These are phyloP conservation scores for Argyra leucocephala DNA, from an alignment of 2,888 invertebrate genomes.

Conservation along the genomic window DNA sequence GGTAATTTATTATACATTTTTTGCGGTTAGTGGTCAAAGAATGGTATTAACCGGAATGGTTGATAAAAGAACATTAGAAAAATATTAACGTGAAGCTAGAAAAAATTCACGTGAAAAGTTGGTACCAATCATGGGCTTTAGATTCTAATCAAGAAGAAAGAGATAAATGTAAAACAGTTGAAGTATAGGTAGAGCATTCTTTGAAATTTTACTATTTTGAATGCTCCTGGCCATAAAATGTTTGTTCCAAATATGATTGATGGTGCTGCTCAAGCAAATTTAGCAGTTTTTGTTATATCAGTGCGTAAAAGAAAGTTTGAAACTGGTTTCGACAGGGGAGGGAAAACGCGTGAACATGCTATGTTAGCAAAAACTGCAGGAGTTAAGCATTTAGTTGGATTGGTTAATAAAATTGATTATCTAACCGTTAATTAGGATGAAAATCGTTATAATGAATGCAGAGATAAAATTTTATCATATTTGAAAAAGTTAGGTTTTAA, in stretches of 20 bases:
- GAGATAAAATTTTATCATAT: slow-evolving; percentile 96
- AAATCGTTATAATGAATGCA: slow-evolving; percentile 89
- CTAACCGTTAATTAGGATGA: slow-evolving; percentile 98
- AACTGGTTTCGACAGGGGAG: slow-evolving; percentile 98
- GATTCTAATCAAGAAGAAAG: slow-evolving; percentile 96
- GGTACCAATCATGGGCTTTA: slow-evolving; percentile 98
- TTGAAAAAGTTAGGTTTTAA: slow-evolving; percentile 93
- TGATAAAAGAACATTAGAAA: slow-evolving; percentile 96
- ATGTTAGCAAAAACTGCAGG: slow-evolving; percentile 99
- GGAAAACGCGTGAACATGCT: slow-evolving; percentile 99
- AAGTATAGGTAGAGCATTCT: slow-evolving; percentile 97
- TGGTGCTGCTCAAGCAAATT: slow-evolving; percentile 91
- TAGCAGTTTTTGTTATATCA: slow-evolving; percentile 94
- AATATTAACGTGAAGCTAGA: slow-evolving; percentile 97
- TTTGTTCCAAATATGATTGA: slow-evolving; percentile 99
- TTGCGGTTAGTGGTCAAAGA: slow-evolving; percentile 98
- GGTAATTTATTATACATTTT: no score
- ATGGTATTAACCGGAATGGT: slow-evolving; percentile 99
- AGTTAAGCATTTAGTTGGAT: slow-evolving; percentile 93
- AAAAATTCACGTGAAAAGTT: slow-evolving; percentile 97
- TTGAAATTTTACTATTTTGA: slow-evolving; percentile 98
- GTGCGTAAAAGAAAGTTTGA: slow-evolving; percentile 99
- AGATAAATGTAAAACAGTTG: slow-evolving; percentile 96
- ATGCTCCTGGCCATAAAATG: slow-evolving; percentile 98
- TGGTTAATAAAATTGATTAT: slow-evolving; percentile 99